phyloP scores from a whole-genome alignment of 2,797 vertebrate species.

The Neosilurus hyrtlii region DNA sequence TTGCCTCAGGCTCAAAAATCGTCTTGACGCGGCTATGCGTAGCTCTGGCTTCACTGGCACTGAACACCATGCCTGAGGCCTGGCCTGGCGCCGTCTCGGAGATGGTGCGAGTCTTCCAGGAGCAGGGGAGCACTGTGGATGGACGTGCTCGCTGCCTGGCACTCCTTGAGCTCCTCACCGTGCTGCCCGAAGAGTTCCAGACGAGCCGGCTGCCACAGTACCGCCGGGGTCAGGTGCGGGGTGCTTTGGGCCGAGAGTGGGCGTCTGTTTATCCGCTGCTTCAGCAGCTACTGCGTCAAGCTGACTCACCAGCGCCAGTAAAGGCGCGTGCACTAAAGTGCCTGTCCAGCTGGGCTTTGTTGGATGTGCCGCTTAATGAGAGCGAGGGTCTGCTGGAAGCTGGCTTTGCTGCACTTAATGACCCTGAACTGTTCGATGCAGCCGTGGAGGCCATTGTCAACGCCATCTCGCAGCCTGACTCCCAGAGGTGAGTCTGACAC shows the following conservation, averaged over 20 bases:
- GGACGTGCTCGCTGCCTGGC: slow-evolving; percentile 92
- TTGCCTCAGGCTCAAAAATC: slow-evolving; percentile 95
- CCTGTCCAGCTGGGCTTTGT: slow-evolving; percentile 96
- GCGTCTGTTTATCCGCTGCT: slow-evolving; percentile 89
- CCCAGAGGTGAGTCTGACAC: slow-evolving; percentile 82
- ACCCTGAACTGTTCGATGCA: slow-evolving; percentile 96
- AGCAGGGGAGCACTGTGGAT: slow-evolving; percentile 89
- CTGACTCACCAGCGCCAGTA: slow-evolving; percentile 90
- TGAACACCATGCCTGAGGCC: slow-evolving; percentile 97
- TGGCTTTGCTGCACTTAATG: slow-evolving; percentile 87
- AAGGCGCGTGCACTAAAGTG: slow-evolving; percentile 95
- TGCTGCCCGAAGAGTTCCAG: slow-evolving; percentile 97
- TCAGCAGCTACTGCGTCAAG: slow-evolving; percentile 89
- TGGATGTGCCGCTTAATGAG: slow-evolving; percentile 92
- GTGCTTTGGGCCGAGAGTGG: slow-evolving; percentile 88
- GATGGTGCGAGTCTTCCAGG: slow-evolving; percentile 97
- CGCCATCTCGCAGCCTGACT: slow-evolving; percentile 96
- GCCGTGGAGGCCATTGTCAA: slow-evolving; percentile 97
- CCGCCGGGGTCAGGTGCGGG: slow-evolving; percentile 91
- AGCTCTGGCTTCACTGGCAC: slow-evolving; percentile 92
- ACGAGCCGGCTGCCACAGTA: slow-evolving; percentile 95
- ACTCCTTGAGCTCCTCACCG: slow-evolving; percentile 92
- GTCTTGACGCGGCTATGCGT: slow-evolving; percentile 96
- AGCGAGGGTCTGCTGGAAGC: slow-evolving; percentile 93
- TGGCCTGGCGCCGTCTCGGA: slow-evolving; percentile 95